phyloP scores from a whole-genome alignment of 2,888 invertebrate species.

The Lottia gigantea region DNA sequence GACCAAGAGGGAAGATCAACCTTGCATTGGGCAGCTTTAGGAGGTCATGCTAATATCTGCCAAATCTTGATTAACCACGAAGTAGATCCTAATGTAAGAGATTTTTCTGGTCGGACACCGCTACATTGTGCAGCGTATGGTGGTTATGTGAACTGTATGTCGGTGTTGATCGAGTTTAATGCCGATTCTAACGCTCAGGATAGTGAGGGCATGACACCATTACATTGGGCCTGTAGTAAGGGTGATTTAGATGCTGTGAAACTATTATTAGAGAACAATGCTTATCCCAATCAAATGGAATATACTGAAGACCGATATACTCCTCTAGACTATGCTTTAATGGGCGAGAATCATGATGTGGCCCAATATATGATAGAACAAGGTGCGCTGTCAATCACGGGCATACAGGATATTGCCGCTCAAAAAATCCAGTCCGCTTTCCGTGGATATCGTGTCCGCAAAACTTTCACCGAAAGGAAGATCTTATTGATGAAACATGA shows the following conservation, averaged over 20 bases:
- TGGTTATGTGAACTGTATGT: constrained; percentile 68
- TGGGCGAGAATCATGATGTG: constrained; percentile 67
- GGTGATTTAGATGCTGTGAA: constrained; percentile 67
- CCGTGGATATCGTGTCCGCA: constrained; percentile 62
- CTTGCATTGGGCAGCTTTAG: constrained; percentile 68
- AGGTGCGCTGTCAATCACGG: constrained; percentile 65
- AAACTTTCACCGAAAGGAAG: constrained; percentile 65
- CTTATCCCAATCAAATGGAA: constrained; percentile 67
- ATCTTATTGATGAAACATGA: constrained; percentile 67
- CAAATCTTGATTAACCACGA: constrained; percentile 66
- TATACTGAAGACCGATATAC: constrained; percentile 68
- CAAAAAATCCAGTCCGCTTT: constrained; percentile 67
- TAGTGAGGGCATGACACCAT: constrained; percentile 66
- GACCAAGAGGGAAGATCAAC: constrained; percentile 67
- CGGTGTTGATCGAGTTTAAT: constrained; percentile 66
- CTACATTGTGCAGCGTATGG: constrained; percentile 68
- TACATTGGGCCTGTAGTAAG: constrained; percentile 68
- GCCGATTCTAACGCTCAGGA: constrained; percentile 65
- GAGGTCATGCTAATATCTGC: constrained; percentile 69
- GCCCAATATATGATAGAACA: constrained; percentile 67
- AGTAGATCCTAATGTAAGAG: constrained; percentile 63
- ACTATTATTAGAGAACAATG: constrained; percentile 64
- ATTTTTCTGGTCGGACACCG: constrained; percentile 65
- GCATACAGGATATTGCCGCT: constrained; percentile 68
- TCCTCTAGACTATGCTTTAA: constrained; percentile 66